phyloP scores from a whole-genome alignment of 1,140 invertebrate genomes.

The Bombus waltoni region DNA sequence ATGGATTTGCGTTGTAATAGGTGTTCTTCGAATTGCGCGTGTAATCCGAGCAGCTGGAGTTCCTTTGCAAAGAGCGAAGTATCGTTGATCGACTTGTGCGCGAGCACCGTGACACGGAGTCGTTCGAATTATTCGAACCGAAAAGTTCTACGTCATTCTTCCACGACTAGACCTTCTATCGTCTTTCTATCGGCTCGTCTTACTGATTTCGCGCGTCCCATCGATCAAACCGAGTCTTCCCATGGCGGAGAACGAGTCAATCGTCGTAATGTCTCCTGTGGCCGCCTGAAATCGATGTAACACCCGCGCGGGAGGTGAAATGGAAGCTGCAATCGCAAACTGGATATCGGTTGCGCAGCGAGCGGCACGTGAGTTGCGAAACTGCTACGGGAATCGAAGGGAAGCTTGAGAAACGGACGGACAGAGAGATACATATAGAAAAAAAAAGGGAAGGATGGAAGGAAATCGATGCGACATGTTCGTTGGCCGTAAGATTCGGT shows the following conservation, averaged over 20 bases:
- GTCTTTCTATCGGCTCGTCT: no score
- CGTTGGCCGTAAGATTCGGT: conserved; percentile 27
- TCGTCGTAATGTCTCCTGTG: not conserved
- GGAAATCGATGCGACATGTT: conserved; percentile 47
- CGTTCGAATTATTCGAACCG: no score
- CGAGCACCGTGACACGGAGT: not conserved
- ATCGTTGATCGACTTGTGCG: conserved; percentile 5
- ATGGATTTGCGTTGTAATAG: conserved; percentile 41
- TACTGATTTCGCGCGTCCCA: not conserved
- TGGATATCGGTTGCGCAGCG: conserved; percentile 42
- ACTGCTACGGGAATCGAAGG: conserved; percentile 37
- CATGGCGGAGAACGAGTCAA: not conserved
- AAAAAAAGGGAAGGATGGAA: not conserved
- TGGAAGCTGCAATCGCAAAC: conserved; percentile 29
- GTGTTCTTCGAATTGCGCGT: not conserved
- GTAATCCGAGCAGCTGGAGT: conserved; percentile 2
- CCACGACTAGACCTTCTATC: no score
- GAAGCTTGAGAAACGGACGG: not conserved
- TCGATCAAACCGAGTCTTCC: not conserved
- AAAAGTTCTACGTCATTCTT: no score
- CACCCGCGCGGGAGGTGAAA: no score
- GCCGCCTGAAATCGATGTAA: not conserved
- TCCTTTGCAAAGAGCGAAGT: conserved; percentile 9
- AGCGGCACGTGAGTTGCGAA: conserved; percentile 35
- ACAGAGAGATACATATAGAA: conserved; percentile 7